Conservation (phyloP, 2,888 invertebrate genomes). For the Harpagoxenus sublaevis region DNA sequence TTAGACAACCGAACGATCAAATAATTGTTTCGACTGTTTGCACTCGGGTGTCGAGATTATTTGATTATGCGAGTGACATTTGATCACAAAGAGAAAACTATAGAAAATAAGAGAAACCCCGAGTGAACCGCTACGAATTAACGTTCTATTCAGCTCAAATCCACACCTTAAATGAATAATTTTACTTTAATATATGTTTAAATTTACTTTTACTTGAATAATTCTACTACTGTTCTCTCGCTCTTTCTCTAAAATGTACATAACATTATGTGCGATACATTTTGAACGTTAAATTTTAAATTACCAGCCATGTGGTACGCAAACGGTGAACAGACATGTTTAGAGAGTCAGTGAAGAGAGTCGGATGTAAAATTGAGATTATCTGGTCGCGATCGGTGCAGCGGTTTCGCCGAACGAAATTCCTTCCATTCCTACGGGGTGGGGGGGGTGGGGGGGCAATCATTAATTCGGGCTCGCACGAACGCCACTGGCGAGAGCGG, state of each 20-base stretch:
- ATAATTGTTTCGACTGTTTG: constrained; percentile 40
- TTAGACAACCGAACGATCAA: constrained; percentile 27
- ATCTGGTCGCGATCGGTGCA: neutral
- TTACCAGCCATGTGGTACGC: neutral
- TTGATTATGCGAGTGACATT: neutral
- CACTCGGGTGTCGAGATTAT: neutral
- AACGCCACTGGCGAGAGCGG: neutral
- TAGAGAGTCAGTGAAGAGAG: too few species aligned
- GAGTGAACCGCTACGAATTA: neutral
- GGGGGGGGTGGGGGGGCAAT: neutral
- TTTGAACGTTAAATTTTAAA: neutral
- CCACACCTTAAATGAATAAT: neutral
- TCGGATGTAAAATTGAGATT: constrained; percentile 9
- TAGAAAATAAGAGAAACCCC: neutral
- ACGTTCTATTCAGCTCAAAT: neutral
- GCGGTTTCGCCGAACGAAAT: neutral
- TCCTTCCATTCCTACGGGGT: neutral
- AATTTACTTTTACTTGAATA: neutral
- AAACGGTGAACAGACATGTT: neutral
- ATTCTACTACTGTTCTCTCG: neutral
- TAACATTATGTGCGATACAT: neutral
- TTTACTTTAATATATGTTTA: neutral
- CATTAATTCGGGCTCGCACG: neutral
- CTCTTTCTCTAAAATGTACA: neutral
- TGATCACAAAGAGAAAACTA: neutral